Percentiles rank a stretch among this genome's conserved stretches.
Evolutionary conservation across 1,140 invertebrate genomes (phyloP).

Genomic region (Galendromus occidentalis): DNA sequence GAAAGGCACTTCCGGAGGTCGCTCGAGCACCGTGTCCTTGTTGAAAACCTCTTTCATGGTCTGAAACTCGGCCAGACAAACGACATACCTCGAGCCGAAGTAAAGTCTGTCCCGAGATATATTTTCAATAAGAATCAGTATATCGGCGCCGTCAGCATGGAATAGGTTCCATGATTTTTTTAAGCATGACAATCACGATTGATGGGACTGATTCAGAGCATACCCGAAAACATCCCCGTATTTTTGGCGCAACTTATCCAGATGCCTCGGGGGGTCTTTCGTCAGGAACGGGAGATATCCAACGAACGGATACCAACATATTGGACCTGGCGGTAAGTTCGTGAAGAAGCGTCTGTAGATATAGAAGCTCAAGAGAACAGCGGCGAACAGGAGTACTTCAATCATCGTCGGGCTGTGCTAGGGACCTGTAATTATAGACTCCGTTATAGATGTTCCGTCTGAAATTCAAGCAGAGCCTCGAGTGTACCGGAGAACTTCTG

Average conservation of each 20-base stretch:
- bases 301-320: conserved; percentile 16
- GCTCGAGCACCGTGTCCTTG: background rate
- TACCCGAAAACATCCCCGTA: conserved; percentile 18
- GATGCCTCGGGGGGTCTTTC: conserved; percentile 13
- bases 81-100: conserved; percentile 3
- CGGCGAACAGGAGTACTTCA: background rate
- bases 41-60: conserved; percentile 8
- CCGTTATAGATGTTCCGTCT: no score
- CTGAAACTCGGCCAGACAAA: background rate
- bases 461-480: no score
- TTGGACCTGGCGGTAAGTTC: background rate
- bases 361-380: background rate
- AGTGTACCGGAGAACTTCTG: no score
- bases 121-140: background rate
- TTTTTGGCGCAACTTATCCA: conserved; percentile 15
- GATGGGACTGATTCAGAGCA: background rate
- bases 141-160: no score
- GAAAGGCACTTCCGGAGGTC: background rate
- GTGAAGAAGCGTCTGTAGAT: background rate
- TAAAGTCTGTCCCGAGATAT: background rate
- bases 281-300: conserved; percentile 20
- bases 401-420: background rate
- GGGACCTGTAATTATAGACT: no score
- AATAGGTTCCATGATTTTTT: background rate
- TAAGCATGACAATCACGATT: background rate